Conservation (phyloP, 92 coral and sea anemone species). For the Porites rus region DNA sequence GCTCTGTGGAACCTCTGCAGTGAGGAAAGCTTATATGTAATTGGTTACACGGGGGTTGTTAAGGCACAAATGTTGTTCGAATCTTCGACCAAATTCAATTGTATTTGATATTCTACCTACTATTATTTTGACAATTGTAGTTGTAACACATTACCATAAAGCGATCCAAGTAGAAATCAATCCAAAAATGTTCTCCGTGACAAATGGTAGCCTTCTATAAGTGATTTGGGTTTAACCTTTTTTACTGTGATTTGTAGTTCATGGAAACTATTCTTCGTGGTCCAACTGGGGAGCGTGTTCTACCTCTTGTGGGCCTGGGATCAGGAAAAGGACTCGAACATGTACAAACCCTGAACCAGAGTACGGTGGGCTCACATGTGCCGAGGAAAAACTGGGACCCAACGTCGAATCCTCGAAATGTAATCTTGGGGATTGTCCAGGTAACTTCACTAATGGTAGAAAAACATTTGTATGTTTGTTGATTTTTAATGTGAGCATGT, state of each 20-base stretch:
- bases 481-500: no score
- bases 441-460: constrained; percentile 20
- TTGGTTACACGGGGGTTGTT: no score
- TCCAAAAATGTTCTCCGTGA: neutral
- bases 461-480: no score
- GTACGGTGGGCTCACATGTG: constrained; percentile 84
- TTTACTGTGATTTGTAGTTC: constrained; percentile 51
- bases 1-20: no score
- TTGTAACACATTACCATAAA: no score
- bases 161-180: no score
- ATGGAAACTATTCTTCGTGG: constrained; percentile 89
- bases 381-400: constrained; percentile 81
- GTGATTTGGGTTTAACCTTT: neutral
- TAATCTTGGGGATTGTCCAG: constrained; percentile 71
- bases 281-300: constrained; percentile 88
- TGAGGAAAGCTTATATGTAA: no score
- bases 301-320: constrained; percentile 79
- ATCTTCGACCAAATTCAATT: no score
- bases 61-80: no score
- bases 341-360: constrained; percentile 88
- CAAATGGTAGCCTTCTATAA: neutral
- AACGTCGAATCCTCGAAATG: constrained; percentile 74
- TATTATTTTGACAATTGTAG: no score
- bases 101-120: no score
- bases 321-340: constrained; percentile 80